These are phyloP conservation scores for Rhagophthalmus giganteus DNA, from an alignment of 2,888 invertebrate genomes.

Conservation along the genomic window DNA sequence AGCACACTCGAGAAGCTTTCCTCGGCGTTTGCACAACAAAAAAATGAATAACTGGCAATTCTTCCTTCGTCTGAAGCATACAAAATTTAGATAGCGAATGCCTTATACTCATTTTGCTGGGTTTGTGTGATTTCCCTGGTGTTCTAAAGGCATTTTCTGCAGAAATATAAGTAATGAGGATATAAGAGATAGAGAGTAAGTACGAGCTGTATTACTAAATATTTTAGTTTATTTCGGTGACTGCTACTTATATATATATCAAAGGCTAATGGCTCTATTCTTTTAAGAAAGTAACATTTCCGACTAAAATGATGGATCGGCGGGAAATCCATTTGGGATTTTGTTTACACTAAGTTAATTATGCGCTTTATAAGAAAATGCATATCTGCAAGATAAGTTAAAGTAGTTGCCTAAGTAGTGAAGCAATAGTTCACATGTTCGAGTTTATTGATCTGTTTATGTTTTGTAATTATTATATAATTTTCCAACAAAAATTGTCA, in stretches of 20 bases:
- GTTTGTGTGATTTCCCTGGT: slow-evolving; percentile 25
- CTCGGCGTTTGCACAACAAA: slow-evolving; percentile 10
- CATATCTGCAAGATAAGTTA: no score
- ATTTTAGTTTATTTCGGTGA: slow-evolving; percentile 8
- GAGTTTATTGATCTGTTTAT: no score
- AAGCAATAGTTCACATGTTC: no score
- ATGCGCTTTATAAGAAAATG: not conserved
- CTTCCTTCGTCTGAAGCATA: slow-evolving; percentile 16
- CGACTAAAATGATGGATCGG: not conserved
- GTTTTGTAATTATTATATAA: no score
- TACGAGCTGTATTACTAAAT: slow-evolving; percentile 8
- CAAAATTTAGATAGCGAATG: slow-evolving; percentile 20
- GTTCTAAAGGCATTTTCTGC: slow-evolving; percentile 12
- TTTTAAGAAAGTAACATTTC: slow-evolving; percentile 2
- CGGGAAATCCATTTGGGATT: not conserved
- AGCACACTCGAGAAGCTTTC: slow-evolving; percentile 2
- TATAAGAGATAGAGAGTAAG: slow-evolving; percentile 14
- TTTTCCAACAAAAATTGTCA: no score
- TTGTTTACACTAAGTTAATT: not conserved
- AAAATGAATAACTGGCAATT: slow-evolving; percentile 18
- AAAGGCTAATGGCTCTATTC: slow-evolving; percentile 2
- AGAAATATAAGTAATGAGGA: slow-evolving; percentile 21
- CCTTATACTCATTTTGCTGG: slow-evolving; percentile 16
- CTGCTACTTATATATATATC: slow-evolving; percentile 12
- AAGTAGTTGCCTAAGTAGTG: not conserved